Evolutionary conservation across 2,888 invertebrate species (phyloP).

Genomic region (Hypselothyrea guttata): DNA sequence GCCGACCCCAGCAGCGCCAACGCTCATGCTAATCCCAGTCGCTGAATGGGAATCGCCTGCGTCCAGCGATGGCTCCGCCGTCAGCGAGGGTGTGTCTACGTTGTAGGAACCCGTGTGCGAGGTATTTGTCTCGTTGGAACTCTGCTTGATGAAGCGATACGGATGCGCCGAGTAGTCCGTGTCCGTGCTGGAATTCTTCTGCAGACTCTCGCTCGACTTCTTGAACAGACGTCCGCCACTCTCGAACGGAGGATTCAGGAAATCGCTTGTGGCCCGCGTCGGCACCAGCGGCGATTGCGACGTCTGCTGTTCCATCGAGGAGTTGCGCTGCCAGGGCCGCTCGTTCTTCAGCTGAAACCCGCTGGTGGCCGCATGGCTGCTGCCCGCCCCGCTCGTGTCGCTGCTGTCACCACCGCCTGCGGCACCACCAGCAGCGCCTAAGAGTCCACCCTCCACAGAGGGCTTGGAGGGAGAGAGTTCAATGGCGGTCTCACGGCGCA

Average conservation of each 20-base stretch:
- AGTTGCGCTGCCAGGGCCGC: slow-evolving; percentile 78
- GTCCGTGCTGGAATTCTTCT: slow-evolving; percentile 82
- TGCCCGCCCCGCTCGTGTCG: slow-evolving; percentile 66
- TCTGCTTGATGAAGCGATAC: slow-evolving; percentile 82
- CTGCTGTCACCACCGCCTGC: slow-evolving; percentile 55
- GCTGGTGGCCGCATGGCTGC: slow-evolving; percentile 46
- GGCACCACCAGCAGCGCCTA: slow-evolving; percentile 34
- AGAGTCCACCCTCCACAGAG: slow-evolving; percentile 60
- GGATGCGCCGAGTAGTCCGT: slow-evolving; percentile 82
- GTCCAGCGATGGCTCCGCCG: slow-evolving; percentile 81
- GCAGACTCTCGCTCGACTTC: slow-evolving; percentile 82
- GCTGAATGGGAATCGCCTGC: slow-evolving; percentile 75
- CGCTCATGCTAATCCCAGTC: slow-evolving; percentile 59
- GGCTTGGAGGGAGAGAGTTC: slow-evolving; percentile 82
- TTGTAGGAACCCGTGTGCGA: slow-evolving; percentile 82
- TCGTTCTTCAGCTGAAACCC: slow-evolving; percentile 77
- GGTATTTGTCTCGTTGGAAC: slow-evolving; percentile 82
- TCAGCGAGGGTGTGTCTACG: slow-evolving; percentile 81
- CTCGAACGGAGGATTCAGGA: slow-evolving; percentile 80
- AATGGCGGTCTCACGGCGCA: slow-evolving; percentile 82
- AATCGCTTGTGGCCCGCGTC: slow-evolving; percentile 79
- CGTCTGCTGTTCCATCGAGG: slow-evolving; percentile 79
- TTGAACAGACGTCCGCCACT: slow-evolving; percentile 77
- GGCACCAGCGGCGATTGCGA: slow-evolving; percentile 77
- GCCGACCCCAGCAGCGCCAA: slow-evolving; percentile 56